phyloP scores from a whole-genome alignment of 2,888 invertebrate species.

The Cantharis flavilabris region DNA sequence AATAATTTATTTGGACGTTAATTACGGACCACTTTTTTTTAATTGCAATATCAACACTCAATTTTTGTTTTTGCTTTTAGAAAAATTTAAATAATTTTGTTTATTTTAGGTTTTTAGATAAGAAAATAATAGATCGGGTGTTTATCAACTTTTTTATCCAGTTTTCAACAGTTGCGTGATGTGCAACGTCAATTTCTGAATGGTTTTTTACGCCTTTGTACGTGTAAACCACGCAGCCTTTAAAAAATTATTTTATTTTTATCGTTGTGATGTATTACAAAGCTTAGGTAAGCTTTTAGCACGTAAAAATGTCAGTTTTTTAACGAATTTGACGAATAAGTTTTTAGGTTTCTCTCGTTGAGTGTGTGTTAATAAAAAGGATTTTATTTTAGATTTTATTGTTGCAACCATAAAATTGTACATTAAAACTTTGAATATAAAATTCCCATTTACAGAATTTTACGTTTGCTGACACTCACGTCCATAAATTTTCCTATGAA shows the following conservation, averaged over 20 bases:
- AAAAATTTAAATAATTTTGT: neutral
- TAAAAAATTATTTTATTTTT: constrained; percentile 1
- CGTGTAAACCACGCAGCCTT: constrained; percentile 1
- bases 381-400: neutral
- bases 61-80: neutral
- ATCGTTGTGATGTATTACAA: neutral
- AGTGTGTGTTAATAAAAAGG: neutral
- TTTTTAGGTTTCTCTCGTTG: neutral
- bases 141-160: neutral
- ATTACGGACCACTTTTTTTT: neutral
- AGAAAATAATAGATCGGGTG: neutral
- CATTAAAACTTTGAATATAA: constrained; percentile 19
- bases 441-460: constrained; percentile 18
- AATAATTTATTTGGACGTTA: neutral
- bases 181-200: neutral
- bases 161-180: constrained; percentile 2
- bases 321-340: neutral
- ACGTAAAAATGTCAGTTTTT: neutral
- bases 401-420: constrained; percentile 13
- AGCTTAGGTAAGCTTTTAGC: neutral
- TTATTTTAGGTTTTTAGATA: neutral
- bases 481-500: neutral
- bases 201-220: constrained; percentile 1
- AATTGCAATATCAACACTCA: neutral
- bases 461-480: neutral